phyloP scores from a whole-genome alignment of 2,888 invertebrate genomes.

The Anoplius nigerrimus region DNA sequence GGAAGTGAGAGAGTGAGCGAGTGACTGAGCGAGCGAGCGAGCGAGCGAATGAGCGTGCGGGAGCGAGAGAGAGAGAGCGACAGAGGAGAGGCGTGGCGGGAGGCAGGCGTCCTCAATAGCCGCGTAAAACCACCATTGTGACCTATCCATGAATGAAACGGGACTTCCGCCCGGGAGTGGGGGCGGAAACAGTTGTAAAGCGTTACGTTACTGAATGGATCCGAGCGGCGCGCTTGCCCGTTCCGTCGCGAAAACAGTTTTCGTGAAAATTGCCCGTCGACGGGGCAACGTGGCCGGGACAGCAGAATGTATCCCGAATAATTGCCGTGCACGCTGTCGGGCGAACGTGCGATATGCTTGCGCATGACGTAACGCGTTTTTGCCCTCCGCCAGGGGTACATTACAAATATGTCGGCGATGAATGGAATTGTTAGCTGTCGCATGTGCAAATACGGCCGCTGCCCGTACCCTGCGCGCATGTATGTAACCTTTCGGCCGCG shows the following conservation, averaged over 20 bases:
- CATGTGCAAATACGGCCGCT: no score
- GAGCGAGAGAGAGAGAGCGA: slow-evolving; percentile 30
- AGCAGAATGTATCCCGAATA: slow-evolving; percentile 3
- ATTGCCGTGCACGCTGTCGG: no score
- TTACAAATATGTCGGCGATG: no score
- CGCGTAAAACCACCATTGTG: slow-evolving; percentile 74
- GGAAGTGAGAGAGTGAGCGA: slow-evolving; percentile 22
- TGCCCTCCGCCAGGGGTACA: no score
- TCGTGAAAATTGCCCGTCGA: slow-evolving; percentile 56
- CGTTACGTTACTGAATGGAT: slow-evolving; percentile 70
- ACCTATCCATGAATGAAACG: slow-evolving; percentile 74
- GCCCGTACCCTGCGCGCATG: no score
- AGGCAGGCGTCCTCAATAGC: slow-evolving; percentile 69
- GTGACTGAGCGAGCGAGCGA: slow-evolving; percentile 25
- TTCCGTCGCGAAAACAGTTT: slow-evolving; percentile 59
- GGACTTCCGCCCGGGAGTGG: slow-evolving; percentile 72
- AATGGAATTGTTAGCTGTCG: no score
- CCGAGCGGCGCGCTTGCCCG: slow-evolving; percentile 54
- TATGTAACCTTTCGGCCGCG: no score
- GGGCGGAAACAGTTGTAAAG: slow-evolving; percentile 73
- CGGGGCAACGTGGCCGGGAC: slow-evolving; percentile 7
- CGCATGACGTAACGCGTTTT: no score
- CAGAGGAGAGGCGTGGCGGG: slow-evolving; percentile 53
- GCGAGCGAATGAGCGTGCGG: slow-evolving; percentile 17
- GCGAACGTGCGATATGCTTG: no score